Evolutionary conservation across 2,888 invertebrate species (phyloP).

Genomic region (Cheilosia variabilis): DNA sequence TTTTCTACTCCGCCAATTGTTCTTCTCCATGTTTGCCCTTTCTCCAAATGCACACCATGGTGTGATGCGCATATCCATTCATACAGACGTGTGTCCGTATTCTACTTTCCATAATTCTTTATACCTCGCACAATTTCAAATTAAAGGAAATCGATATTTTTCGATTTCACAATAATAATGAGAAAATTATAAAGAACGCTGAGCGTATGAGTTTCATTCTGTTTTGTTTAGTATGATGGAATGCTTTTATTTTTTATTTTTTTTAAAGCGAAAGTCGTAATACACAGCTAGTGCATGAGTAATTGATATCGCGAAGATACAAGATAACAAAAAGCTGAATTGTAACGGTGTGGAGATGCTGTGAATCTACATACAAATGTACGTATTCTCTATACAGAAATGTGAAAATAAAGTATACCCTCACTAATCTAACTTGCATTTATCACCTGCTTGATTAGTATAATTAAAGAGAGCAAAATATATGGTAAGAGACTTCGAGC

Average conservation of each 20-base stretch:
- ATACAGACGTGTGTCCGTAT: neutral
- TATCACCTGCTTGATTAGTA: constrained; percentile 63
- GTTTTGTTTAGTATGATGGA: neutral
- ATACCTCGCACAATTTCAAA: constrained; percentile 39
- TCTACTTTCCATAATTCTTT: constrained; percentile 20
- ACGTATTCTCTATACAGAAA: constrained; percentile 1
- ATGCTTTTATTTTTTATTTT: constrained; percentile 13
- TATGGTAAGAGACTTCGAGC: constrained; percentile 43
- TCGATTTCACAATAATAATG: constrained; percentile 39
- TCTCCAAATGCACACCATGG: neutral
- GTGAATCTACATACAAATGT: neutral
- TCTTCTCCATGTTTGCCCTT: neutral
- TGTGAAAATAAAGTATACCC: constrained; percentile 40
- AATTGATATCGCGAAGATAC: constrained; percentile 26
- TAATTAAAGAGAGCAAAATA: constrained; percentile 64
- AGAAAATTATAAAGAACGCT: constrained; percentile 17
- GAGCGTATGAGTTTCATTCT: neutral
- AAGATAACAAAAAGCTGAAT: constrained; percentile 6
- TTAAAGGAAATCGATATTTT: constrained; percentile 67
- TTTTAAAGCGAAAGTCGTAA: constrained; percentile 14
- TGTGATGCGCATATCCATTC: neutral
- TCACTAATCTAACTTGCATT: constrained; percentile 40
- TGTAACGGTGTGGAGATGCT: constrained; percentile 38
- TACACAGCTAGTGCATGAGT: constrained; percentile 36
- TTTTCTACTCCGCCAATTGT: no score